These are phyloP conservation scores for Anoncus sp. DNA, from an alignment of 2,888 invertebrate genomes.

Conservation along the genomic window DNA sequence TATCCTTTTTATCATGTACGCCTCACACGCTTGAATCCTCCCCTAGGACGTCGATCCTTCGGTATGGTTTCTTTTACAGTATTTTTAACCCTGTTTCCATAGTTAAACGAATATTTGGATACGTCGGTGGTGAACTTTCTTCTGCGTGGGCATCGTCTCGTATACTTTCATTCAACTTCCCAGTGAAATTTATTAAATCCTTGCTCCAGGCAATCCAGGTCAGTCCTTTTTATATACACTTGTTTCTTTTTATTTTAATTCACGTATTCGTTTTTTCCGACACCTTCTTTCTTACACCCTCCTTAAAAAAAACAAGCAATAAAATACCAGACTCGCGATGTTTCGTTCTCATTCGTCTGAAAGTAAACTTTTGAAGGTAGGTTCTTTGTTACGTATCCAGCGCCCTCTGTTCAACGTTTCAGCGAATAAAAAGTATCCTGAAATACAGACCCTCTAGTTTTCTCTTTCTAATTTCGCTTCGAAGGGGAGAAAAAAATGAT, in stretches of 20 bases:
- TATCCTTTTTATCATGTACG: neutral
- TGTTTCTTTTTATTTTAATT: slow-evolving; percentile 26
- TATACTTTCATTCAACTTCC: slow-evolving; percentile 15
- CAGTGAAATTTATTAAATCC: slow-evolving; percentile 64
- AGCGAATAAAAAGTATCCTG: neutral
- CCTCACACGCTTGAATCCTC: neutral
- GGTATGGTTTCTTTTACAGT: slow-evolving; percentile 38
- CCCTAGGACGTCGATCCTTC: slow-evolving; percentile 1
- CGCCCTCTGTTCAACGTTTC: slow-evolving; percentile 7
- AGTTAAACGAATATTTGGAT: slow-evolving; percentile 28
- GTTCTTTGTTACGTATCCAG: slow-evolving; percentile 32
- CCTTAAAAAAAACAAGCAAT: slow-evolving; percentile 21
- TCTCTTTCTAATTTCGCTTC: slow-evolving; percentile 22
- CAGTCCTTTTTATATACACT: slow-evolving; percentile 45
- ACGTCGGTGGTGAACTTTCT: slow-evolving; percentile 3
- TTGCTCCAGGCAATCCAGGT: slow-evolving; percentile 38
- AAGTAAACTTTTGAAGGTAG: slow-evolving; percentile 24
- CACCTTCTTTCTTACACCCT: slow-evolving; percentile 1
- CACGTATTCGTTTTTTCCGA: neutral
- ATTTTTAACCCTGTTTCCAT: slow-evolving; percentile 49
- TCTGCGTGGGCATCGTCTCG: neutral
- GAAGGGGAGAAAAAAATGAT: slow-evolving; percentile 22
- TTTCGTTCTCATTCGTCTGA: slow-evolving; percentile 7
- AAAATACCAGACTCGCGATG: slow-evolving; percentile 11
- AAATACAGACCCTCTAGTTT: neutral